Evolutionary conservation across 2,113 vertebrate genomes (phyloP), one percentile per base, ranked within the genome.

Genomic region (Dromiciops gliroides): DNA sequence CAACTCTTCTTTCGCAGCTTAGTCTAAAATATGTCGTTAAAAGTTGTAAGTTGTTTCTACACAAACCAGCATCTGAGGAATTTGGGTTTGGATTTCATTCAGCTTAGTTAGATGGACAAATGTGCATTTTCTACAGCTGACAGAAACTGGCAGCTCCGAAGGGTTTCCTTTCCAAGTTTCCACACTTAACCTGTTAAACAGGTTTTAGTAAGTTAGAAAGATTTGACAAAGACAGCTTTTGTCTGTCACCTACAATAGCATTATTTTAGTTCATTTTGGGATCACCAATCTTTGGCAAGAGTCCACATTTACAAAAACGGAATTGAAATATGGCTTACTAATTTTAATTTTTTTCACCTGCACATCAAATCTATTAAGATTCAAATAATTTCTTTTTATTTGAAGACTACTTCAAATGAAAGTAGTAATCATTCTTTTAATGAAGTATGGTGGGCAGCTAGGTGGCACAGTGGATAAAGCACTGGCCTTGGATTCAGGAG

Each of bases 151-250:
- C 90, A 95, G 0, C 91, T 37, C 3, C 2, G 3, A 83, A 8
- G 90, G 6, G 89, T 92, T 95, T 96, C 48, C 94, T 88, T 0
- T 91, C 90, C 93, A 96, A 91, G 89, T 95, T 89, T 96, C 96
- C 92, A 83, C 91, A 92, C 96, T 94, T 95, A 93, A 95, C 97
- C 67, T 95, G 96, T 48, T 11, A 47, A 94, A 95, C 97, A 96
- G 96, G 97, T 97, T 98, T 97, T 93, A 60, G 89, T 8, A 37
- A 92, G 92, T 10, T 83, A n/a, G 92, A n/a, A 91, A 90, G 23
- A 67, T 51, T 0, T 3, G 51, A 97, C 97, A 98, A 97, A 97
- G 97, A 37, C 0, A 51, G 44, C 47, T 92, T 97, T 98, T 98
- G 93, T 98, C 89, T 89, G 4, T 51, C 88, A 89, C 2, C 14